These are phyloP conservation scores for Limnodromus scolopaceus DNA, from an alignment of 2,797 vertebrate species.

Conservation along the genomic window DNA sequence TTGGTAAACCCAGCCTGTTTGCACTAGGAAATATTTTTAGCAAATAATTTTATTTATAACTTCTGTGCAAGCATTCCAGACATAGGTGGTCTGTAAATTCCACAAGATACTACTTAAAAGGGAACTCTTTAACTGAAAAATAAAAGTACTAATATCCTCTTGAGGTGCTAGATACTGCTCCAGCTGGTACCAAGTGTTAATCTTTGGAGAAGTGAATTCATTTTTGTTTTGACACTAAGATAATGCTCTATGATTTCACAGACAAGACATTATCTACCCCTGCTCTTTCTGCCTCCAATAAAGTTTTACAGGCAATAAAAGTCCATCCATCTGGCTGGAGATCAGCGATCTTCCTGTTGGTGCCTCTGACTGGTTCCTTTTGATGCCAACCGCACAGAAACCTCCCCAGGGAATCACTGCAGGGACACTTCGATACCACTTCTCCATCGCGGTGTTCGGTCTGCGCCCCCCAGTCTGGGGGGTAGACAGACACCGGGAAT, in stretches of 20 bases:
- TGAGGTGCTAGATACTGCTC: constrained; percentile 59
- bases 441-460: not conserved
- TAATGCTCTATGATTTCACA: constrained; percentile 54
- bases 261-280: constrained; percentile 22
- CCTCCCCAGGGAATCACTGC: not conserved
- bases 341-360: constrained; percentile 17
- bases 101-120: constrained; percentile 62
- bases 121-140: constrained; percentile 52
- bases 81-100: constrained; percentile 68
- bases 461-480: not conserved
- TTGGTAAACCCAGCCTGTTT: constrained; percentile 60
- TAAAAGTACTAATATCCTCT: not conserved
- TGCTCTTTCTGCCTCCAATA: constrained; percentile 20
- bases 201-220: constrained; percentile 45
- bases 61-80: constrained; percentile 71
- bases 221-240: constrained; percentile 58
- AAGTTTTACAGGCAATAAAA: constrained; percentile 68
- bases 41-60: constrained; percentile 72
- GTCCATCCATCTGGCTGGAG: not conserved
- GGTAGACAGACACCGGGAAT: not conserved
- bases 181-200: constrained; percentile 65
- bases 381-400: constrained; percentile 50
- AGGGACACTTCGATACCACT: not conserved
- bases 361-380: constrained; percentile 39
- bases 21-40: constrained; percentile 64